These are phyloP conservation scores for Quadroppia sp. DNA, from an alignment of 2,888 invertebrate species.

Conservation along the genomic window DNA sequence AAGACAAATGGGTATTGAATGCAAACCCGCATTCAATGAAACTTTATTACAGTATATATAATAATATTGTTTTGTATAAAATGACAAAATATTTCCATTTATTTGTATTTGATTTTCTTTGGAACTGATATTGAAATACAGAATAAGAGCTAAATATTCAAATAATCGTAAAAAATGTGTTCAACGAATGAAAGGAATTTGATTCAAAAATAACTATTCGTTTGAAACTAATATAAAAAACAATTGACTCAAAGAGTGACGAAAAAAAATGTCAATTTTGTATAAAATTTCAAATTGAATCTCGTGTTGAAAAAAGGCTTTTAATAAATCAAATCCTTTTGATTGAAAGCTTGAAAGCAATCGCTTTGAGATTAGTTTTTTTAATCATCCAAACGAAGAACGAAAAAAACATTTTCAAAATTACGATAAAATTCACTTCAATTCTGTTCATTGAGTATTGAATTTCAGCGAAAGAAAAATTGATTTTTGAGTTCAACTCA, in stretches of 20 bases:
- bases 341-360: neutral
- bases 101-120: neutral
- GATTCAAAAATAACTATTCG: too few species aligned
- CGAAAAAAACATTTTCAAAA: neutral
- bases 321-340: neutral
- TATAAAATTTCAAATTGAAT: neutral
- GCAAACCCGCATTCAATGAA: neutral
- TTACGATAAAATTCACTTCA: neutral
- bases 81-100: neutral
- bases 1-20: too few species aligned
- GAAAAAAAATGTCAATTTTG: neutral
- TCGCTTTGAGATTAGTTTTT: neutral
- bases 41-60: too few species aligned
- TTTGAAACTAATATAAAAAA: neutral
- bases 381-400: slow-evolving; percentile 9
- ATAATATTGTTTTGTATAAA: neutral
- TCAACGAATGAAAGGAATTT: too few species aligned
- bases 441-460: neutral
- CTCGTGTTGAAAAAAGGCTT: neutral
- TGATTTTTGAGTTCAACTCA: neutral
- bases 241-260: slow-evolving; percentile 4
- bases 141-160: neutral
- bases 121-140: neutral
- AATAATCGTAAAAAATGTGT: neutral
- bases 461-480: neutral